Conservation (phyloP, 2,113 vertebrate species). For the Crotalus tigris region DNA sequence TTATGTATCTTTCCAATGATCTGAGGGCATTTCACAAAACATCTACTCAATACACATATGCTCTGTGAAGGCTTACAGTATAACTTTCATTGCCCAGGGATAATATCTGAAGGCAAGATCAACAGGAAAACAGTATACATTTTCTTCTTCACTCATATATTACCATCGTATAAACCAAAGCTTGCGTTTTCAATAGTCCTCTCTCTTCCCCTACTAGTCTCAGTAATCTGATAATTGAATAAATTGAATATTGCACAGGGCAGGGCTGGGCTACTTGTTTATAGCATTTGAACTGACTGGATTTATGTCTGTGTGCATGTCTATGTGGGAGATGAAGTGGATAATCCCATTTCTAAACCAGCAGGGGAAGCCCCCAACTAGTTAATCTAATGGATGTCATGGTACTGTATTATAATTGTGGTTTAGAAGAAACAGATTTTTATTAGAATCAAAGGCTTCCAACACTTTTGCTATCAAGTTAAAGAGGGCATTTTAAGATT, state of each 20-base stretch:
- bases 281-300: neutral
- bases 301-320: neutral
- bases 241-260: neutral
- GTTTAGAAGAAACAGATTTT: neutral
- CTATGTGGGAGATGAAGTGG: neutral
- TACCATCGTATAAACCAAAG: neutral
- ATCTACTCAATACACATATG: neutral
- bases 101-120: neutral
- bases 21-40: neutral
- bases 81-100: neutral
- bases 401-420: neutral
- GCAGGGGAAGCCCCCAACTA: neutral
- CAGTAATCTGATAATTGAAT: neutral
- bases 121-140: neutral
- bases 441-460: slow-evolving; percentile 3
- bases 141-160: neutral
- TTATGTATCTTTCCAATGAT: neutral
- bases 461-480: neutral
- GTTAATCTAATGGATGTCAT: neutral
- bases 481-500: neutral
- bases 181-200: neutral
- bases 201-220: neutral
- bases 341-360: neutral
- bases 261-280: neutral
- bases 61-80: neutral